Evolutionary conservation across 2,797 vertebrate genomes (phyloP), one percentile per base, ranked within the genome.

Genomic region (Adelosebastes latens): DNA sequence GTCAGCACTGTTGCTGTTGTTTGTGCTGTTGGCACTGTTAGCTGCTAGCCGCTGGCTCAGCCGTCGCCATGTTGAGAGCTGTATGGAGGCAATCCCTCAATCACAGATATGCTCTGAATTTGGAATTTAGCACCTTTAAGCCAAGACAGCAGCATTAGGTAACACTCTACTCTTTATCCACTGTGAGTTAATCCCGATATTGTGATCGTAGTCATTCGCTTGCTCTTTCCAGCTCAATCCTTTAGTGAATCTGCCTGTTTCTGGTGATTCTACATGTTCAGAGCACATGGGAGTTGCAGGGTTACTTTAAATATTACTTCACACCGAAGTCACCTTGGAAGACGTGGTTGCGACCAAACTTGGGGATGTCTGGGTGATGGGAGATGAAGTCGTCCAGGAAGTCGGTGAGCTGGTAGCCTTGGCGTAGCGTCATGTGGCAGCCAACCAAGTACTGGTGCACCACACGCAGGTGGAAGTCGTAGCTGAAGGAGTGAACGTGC

Each of bases 401-500:
- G 89, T 97, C 95, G 2, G 97, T 97, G 81, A 99, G 98, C 85
- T 98, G 98, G 92, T 99, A 99, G 84, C 98, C 97, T 34, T 99
- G 98, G 24, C 98, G 96, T 5, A 99, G 95, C 4, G 97, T 97
- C 96, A 98, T 97, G 84, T 98, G 97, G 87, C 97, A 95, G 39
- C 98, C 99, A 34, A 98, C 94, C 89, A 99, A 93, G 7, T 99
- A 98, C 89, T 99, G 99, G 92, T 98, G 98, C 75, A 98, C 97
- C 20, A 99, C 97, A 29, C 98, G 97, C 88, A 99, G 93, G 90
- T 99, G 99, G 95, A 99, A 99, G 93, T 99, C 99, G 0, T 99
- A 99, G 95, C 98, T 99, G 96, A 99, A 99, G 0, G 99, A 99
- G 91, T 99, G 99, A 22, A 99, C 97, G 0, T 99, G 99, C 98